phyloP scores from a whole-genome alignment of 2,797 vertebrate genomes.

The Pantherophis alleghaniensis region DNA sequence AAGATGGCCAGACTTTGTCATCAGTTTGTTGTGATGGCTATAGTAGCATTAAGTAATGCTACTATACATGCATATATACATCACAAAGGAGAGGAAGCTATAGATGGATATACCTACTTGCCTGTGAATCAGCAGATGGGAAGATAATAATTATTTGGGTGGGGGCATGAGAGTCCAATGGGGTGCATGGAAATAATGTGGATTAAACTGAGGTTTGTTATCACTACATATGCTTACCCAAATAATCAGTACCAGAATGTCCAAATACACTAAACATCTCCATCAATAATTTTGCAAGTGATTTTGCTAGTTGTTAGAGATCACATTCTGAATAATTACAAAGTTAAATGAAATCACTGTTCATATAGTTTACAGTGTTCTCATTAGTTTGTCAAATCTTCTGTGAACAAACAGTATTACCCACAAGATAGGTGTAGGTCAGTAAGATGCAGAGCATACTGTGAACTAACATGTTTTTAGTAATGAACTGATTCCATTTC shows the following conservation, averaged over 20 bases:
- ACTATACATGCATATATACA: too few relatives aligned
- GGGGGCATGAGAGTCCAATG: not conserved
- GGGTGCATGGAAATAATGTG: not conserved
- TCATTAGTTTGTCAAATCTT: not conserved
- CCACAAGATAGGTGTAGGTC: not conserved
- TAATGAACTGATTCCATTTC: not conserved
- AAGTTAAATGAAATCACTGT: not conserved
- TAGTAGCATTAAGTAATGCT: not conserved
- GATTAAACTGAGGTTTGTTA: not conserved
- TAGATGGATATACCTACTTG: not conserved
- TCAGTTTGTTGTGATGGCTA: too few relatives aligned
- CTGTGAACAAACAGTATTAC: not conserved
- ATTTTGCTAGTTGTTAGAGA: not conserved
- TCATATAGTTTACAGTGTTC: not conserved
- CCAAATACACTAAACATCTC: not conserved
- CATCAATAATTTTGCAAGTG: not conserved
- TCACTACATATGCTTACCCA: not conserved
- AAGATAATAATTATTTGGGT: not conserved
- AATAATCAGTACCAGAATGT: not conserved
- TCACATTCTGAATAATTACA: not conserved
- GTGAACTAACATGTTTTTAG: not conserved
- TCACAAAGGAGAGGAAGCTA: not conserved
- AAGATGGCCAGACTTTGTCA: not conserved
- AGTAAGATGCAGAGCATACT: not conserved
- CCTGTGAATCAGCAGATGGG: not conserved